Evolutionary conservation across 2,113 vertebrate species (phyloP), one percentile per base, ranked within the genome.

Genomic region (Tragelaphus buxtoni): DNA sequence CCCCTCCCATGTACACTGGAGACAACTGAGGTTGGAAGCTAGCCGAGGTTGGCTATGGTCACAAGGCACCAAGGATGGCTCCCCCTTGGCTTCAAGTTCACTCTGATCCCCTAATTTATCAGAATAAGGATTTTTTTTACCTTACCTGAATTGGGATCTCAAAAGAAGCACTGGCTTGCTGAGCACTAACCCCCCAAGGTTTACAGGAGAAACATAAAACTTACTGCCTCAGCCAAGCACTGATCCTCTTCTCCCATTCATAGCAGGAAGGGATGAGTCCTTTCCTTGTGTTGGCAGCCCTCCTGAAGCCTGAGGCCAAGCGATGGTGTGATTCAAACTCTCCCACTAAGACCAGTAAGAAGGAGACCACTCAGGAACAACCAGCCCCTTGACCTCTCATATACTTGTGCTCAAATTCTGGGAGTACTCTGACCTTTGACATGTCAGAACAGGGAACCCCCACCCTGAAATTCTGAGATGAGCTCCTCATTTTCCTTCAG

Each of bases 1-100:
- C 10, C 16, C 32, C 74, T 76, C 16, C 39, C 20, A 1, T 56
- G 58, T 14, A 16, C 32, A 2, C 16, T 13, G 9, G 58, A 93
- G 72, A 47, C 28, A 56, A 61, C 3, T 13, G 39, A 26, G 10
- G 60, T 8, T 28, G 7, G 24, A 24, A 32, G 56, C n/a, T 32
- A 11, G 11, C 8, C 0, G 0, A 18, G n/a, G 58, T 18, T 7
- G 3, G 32, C 45, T 53, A 9, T 32, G 55, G 13, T 26, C 90
- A 53, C n/a, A 2, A 0, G 16, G 42, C 3, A 35, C 20, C 42
- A 39, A 65, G 24, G 28, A 22, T 0, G 9, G 35, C 14, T 61
- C 9, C 32, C 14, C 60, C 49, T 56, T 32, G 35, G 26, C 55
- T 63, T 94, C 55, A 39, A 20, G 39, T 55, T 51, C 5, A 4